Evolutionary conservation across 2,113 vertebrate genomes (phyloP), one percentile per base, ranked within the genome.

Genomic region (Cygnus atratus): DNA sequence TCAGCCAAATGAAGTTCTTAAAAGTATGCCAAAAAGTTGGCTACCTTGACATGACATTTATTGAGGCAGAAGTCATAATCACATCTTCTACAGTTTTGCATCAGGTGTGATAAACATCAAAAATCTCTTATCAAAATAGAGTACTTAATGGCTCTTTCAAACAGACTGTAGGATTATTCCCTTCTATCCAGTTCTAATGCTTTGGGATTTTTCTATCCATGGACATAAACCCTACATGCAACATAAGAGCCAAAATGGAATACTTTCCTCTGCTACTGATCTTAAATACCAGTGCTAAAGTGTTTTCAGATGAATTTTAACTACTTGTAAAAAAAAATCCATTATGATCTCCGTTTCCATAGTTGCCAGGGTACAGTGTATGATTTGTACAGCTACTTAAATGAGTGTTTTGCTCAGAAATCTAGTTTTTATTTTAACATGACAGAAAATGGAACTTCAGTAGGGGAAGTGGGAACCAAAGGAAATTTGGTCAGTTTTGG

Each of bases 201-300:
- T 77, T 31, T 35, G 14, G 16, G 52, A 87, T 62, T 67, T 87
- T 54, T 71, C 24, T 39, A 7, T 43, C 61, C 3, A 1, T 37
- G 26, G 25, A 46, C 11, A 84, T 63, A 31, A 70, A 50, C 3
- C 4, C 37, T 31, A 37, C 6, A 59, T 1, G 2, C 10, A 52
- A 33, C 2, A 0, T 17, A 82, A 50, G 18, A 73, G 12, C 29
- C 25, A 77, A 68, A 76, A 73, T 0, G 18, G 5, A 8, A 4
- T 44, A 63, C 13, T 44, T 63, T 24, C 8, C 44, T 48, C 57
- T 58, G 46, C 14, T 39, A 44, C 48, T 83, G 82, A 44, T 1
- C 71, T 29, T 44, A 72, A 75, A 25, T 52, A 46, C 46, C 9
- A 41, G 37, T 26, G 22, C 0, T 70, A 5, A 76, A 61, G 13